Conservation (phyloP, 2,888 invertebrate genomes). For the Erynnis tages region DNA sequence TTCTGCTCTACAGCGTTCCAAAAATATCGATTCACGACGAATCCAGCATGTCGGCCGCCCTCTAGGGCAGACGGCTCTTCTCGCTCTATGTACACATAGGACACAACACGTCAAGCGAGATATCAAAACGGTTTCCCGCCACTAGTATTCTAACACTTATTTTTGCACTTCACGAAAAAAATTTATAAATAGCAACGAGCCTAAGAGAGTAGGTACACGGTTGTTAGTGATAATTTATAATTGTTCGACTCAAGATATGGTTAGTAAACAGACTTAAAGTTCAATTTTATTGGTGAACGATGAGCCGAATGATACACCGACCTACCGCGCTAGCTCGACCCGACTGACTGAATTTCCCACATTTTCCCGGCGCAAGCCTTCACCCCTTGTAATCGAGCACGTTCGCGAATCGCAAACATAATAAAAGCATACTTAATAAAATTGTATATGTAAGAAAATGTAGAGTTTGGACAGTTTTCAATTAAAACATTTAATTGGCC, state of each 20-base stretch:
- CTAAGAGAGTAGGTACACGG: constrained; percentile 40
- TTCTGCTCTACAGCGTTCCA: constrained; percentile 73
- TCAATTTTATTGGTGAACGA: constrained; percentile 55
- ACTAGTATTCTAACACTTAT: constrained; percentile 71
- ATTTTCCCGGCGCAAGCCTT: constrained; percentile 80
- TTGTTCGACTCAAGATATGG: constrained; percentile 50
- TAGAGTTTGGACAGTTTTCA: too few relatives aligned
- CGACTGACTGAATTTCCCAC: constrained; percentile 76
- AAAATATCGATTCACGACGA: constrained; percentile 80
- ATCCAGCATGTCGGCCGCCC: constrained; percentile 80
- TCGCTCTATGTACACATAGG: constrained; percentile 77
- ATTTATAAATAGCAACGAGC: constrained; percentile 32
- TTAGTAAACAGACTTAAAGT: constrained; percentile 69
- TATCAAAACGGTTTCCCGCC: constrained; percentile 81
- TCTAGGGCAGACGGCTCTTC: constrained; percentile 76
- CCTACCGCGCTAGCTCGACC: constrained; percentile 66
- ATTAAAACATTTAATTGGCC: too few relatives aligned
- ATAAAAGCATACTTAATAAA: constrained; percentile 27
- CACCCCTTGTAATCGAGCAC: constrained; percentile 79
- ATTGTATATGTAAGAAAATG: constrained; percentile 11
- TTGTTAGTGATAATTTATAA: constrained; percentile 35
- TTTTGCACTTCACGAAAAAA: constrained; percentile 42
- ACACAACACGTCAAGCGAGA: constrained; percentile 80
- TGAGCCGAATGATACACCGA: constrained; percentile 52
- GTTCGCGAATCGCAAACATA: constrained; percentile 66